These are phyloP conservation scores for Dinocampus coccinellae DNA, from an alignment of 2,888 invertebrate species.

Conservation along the genomic window DNA sequence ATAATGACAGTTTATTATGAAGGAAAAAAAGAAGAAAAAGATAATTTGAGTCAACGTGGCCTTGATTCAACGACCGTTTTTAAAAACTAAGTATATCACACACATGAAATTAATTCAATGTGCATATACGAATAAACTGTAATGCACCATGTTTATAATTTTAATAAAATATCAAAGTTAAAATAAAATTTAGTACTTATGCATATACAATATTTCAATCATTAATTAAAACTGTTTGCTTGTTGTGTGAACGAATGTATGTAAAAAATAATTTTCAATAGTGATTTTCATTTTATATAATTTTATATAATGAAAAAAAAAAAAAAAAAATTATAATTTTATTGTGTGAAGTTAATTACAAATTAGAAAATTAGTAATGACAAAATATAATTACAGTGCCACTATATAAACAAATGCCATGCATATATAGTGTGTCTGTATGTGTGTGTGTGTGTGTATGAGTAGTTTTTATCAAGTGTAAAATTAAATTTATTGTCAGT, in stretches of 20 bases:
- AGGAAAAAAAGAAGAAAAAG: constrained; percentile 41
- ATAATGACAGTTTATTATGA: constrained; percentile 22
- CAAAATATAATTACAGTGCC: too few relatives aligned
- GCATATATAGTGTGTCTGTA: too few relatives aligned
- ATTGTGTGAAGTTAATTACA: too few relatives aligned
- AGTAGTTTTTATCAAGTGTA: too few relatives aligned
- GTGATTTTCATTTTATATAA: too few relatives aligned
- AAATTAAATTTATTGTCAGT: neutral
- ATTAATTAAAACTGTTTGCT: neutral
- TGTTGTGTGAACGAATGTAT: too few relatives aligned
- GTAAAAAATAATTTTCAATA: too few relatives aligned
- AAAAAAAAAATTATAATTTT: neutral
- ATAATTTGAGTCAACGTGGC: constrained; percentile 60
- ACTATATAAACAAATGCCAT: too few relatives aligned
- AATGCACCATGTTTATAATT: constrained; percentile 60
- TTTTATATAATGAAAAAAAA: neutral
- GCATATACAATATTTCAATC: neutral
- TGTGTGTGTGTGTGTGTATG: too few relatives aligned
- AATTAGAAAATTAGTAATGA: too few relatives aligned
- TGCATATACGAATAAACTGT: constrained; percentile 47
- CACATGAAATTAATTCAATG: constrained; percentile 50
- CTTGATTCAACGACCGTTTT: constrained; percentile 62
- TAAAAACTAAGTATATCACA: constrained; percentile 52
- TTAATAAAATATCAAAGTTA: constrained; percentile 61
- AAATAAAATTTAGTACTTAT: constrained; percentile 27